Evolutionary conservation across 2,113 vertebrate species (phyloP), one percentile per base, ranked within the genome.

Genomic region (Amphiprion percula): DNA sequence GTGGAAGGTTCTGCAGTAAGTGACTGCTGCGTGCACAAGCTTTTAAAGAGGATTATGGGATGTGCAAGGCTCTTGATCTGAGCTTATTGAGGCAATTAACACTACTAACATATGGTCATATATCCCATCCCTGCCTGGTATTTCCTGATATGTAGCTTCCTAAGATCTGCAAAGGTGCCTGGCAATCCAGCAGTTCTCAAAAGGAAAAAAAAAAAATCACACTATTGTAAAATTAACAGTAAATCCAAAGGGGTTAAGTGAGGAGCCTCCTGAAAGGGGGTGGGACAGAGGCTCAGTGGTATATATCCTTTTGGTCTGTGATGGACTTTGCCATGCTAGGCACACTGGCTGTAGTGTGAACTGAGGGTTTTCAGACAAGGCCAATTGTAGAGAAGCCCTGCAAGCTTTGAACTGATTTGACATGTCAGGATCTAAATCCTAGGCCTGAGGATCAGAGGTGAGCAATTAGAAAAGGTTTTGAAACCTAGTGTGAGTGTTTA

Each of bases 21-120:
- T 64, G 53, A 26, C 44, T 46, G 26, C 28, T 60, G 28, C 26
- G 23, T 50, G 50, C 41, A 70, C 49, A 68, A 54, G 77, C 56
- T 61, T 72, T 83, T 49, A 85, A 77, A 81, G 80, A 78, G 80
- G 88, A 85, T 87, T 87, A 83, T 68, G 59, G 75, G 73, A 70
- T 61, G 68, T 69, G 33, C 8, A 15, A 59, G 68, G 68, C 76
- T 80, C 24, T 23, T 21, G 56, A 63, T 66, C 81, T 68, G 56
- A 76, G 59, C 81, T 79, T 49, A 71, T 69, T 69, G 44, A 64
- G 52, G 68, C 58, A 82, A 80, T 74, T 79, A 83, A 65, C 80
- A 71, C 54, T 17, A 39, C 56, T 17, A 66, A 73, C 84, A 84
- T 74, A 77, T 80, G 79, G 55, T 55, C 68, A 37, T 14, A 56